phyloP scores from a whole-genome alignment of 2,113 vertebrate genomes.

The Bucco capensis region DNA sequence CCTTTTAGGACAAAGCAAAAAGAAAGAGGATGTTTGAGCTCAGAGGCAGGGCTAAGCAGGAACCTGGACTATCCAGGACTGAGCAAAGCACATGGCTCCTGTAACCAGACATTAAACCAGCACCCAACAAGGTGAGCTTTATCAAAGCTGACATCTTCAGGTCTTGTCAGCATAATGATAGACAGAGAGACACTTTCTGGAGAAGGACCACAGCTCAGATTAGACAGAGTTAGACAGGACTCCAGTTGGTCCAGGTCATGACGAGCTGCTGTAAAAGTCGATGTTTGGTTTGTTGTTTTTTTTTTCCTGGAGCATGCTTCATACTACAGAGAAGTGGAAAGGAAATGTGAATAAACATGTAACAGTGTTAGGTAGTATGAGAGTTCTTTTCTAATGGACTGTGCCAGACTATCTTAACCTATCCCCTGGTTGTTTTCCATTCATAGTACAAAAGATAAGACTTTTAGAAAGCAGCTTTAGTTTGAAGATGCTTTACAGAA shows the following conservation, averaged over 20 bases:
- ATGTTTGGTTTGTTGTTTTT: neutral
- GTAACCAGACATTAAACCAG: neutral
- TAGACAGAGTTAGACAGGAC: neutral
- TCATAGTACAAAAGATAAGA: neutral
- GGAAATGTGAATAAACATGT: neutral
- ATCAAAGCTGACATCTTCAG: neutral
- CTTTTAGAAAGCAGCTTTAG: neutral
- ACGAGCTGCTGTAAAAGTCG: neutral
- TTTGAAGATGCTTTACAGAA: neutral
- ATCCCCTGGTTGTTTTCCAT: neutral
- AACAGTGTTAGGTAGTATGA: neutral
- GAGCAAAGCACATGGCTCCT: neutral
- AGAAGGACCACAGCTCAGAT: neutral
- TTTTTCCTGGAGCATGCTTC: accelerated
- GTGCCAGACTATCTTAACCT: neutral
- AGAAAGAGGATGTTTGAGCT: neutral
- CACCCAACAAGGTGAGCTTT: neutral
- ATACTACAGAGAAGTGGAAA: neutral
- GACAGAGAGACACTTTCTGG: neutral
- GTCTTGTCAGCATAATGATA: neutral
- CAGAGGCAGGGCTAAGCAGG: neutral
- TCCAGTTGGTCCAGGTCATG: neutral
- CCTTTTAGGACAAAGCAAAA: neutral
- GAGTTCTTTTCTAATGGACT: neutral
- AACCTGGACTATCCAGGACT: neutral